Evolutionary conservation across 2,113 vertebrate species (phyloP).

Genomic region (Himantopus leucocephalus): DNA sequence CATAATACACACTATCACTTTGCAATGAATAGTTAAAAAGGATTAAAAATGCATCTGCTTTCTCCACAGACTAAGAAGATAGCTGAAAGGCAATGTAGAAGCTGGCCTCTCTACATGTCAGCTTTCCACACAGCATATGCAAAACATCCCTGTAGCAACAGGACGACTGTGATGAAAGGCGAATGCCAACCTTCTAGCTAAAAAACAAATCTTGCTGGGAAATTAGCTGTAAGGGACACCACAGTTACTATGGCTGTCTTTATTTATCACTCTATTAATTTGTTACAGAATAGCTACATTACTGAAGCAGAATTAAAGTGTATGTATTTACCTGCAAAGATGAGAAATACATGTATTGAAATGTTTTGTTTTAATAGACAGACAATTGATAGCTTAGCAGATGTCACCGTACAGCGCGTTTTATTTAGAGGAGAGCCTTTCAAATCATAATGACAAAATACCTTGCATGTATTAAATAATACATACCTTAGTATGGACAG

Average conservation of each 20-base stretch:
- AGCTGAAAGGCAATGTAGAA: not conserved
- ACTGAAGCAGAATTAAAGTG: not conserved
- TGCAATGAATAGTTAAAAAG: not conserved
- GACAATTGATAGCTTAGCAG: not conserved
- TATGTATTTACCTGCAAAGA: not conserved
- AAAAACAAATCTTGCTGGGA: not conserved
- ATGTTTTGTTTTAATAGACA: not conserved
- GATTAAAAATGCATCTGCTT: not conserved
- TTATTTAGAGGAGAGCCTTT: not conserved
- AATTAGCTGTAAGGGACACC: not conserved
- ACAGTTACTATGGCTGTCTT: not conserved
- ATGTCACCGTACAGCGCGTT: not conserved
- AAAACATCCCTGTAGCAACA: slow-evolving; percentile 14
- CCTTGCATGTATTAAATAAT: not conserved
- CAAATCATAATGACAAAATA: not conserved
- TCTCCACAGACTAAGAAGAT: not conserved
- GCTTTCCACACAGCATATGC: not conserved
- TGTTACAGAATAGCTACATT: not conserved
- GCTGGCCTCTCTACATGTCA: not conserved
- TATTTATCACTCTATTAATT: not conserved
- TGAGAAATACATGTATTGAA: not conserved
- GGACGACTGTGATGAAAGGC: not conserved
- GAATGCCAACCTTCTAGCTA: not conserved
- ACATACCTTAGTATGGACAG: not conserved
- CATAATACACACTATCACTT: not conserved